These are phyloP conservation scores for Trichomalopsis sarcophagae DNA, from an alignment of 1,140 invertebrate genomes.

Conservation along the genomic window DNA sequence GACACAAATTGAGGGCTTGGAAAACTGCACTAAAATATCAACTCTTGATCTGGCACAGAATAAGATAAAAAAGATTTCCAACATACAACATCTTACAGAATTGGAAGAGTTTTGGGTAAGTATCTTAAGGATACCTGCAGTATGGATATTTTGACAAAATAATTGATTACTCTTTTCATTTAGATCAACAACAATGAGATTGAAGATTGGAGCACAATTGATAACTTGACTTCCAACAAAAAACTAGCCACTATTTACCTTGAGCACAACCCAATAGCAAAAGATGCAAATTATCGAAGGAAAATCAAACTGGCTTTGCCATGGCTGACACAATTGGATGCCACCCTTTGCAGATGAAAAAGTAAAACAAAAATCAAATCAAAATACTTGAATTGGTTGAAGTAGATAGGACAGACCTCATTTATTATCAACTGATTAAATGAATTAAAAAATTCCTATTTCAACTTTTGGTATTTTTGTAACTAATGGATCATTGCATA, in stretches of 20 bases:
- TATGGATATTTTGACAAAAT: not conserved
- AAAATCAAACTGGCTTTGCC: slow-evolving; percentile 94
- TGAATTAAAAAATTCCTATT: slow-evolving; percentile 29
- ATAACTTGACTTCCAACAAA: slow-evolving; percentile 84
- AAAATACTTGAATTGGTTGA: slow-evolving; percentile 14
- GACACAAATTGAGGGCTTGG: slow-evolving; percentile 83
- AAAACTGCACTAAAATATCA: slow-evolving; percentile 82
- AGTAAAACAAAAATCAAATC: not conserved
- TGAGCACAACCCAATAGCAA: slow-evolving; percentile 92
- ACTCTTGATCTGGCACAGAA: slow-evolving; percentile 95
- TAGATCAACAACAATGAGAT: slow-evolving; percentile 96
- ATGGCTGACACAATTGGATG: slow-evolving; percentile 94
- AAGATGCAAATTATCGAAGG: slow-evolving; percentile 90
- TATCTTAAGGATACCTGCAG: slow-evolving; percentile 43
- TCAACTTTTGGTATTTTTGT: slow-evolving; percentile 25
- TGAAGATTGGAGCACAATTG: slow-evolving; percentile 88
- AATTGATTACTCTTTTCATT: slow-evolving; percentile 58
- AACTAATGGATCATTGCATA: not conserved
- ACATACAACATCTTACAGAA: slow-evolving; percentile 83
- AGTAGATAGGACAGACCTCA: not conserved
- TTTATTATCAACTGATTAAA: slow-evolving; percentile 18
- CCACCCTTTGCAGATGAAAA: slow-evolving; percentile 87
- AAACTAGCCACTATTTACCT: slow-evolving; percentile 93
- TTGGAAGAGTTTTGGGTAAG: slow-evolving; percentile 96
- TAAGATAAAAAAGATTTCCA: slow-evolving; percentile 87